Base-by-base conservation (phyloP, 2,888 invertebrate species). In the Nemurella pictetii region DNA sequence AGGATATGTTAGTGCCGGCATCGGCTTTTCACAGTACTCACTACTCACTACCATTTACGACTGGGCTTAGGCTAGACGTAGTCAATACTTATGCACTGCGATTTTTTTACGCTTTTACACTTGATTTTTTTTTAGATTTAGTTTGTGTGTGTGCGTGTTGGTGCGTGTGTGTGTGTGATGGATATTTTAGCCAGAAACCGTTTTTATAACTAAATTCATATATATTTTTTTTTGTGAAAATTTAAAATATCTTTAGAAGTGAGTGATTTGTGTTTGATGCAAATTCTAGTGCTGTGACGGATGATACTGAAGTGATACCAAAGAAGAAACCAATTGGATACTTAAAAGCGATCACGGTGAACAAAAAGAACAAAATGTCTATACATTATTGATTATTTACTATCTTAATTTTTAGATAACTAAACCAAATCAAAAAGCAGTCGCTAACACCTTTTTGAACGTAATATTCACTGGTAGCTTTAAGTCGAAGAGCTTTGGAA, bases 401-500 rank as follows among this genome's bases (percentile, higher is more conserved):
- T 15, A 55, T 55, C 20, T 7, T 15, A 55, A 12, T 55, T 55
- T 12, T 55, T n/a, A n/a, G 55, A 55, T 12, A 55, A 55, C 55
- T 55, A 55, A 55, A 20, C 55, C 9, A 55, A 55, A 55, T 55
- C 55, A 55, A 55, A 55, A 55, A 55, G 55, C 20, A 55, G 20
- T 55, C 9, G 55, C 55, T 20, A 55, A 55, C 12, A 55, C 15
- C 55, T 55, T 55, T 55, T 55, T 12, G 55, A 55, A 55, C 55
- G 55, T n/a, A n/a, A n/a, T n/a, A 55, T 55, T 7, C 1, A 55
- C 9, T 55, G 2, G 9, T 7, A 55, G 2, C 55, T 55, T 55
- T 55, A n/a, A 20, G 55, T 82, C 29, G 55, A 27, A 82, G 26
- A 82, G 82, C 82, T 82, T 82, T 82, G 55, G 82, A 82, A 72